Evolutionary conservation across 2,888 invertebrate species (phyloP).

Genomic region (Nomada ruficornis): DNA sequence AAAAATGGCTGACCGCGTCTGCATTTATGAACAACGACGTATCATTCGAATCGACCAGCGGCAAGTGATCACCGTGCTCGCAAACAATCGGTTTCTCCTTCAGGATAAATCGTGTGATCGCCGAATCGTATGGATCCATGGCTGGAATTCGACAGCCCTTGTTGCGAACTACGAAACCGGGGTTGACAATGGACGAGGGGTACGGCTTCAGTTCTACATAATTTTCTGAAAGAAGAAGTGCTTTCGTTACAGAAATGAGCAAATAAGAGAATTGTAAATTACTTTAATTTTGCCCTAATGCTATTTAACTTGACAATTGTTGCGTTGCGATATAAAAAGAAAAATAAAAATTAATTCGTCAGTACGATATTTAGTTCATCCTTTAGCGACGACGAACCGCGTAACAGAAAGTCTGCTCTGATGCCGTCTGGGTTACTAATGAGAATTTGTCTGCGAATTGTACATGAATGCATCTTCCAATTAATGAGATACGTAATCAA

Average conservation of each 20-base stretch:
- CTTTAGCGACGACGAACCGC: too few species aligned
- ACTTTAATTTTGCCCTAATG: too few species aligned
- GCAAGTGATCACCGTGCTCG: constrained; percentile 85
- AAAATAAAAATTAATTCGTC: too few species aligned
- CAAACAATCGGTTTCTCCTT: constrained; percentile 85
- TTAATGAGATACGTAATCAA: too few species aligned
- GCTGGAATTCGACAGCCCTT: constrained; percentile 89
- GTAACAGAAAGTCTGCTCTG: too few species aligned
- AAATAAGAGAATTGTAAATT: background rate
- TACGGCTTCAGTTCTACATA: constrained; percentile 48
- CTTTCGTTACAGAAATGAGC: background rate
- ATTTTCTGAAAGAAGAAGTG: constrained; percentile 59
- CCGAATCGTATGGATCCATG: constrained; percentile 87
- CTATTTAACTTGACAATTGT: too few species aligned
- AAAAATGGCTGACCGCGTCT: constrained; percentile 85
- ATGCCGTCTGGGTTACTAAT: too few species aligned
- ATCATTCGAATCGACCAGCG: constrained; percentile 86
- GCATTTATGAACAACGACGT: constrained; percentile 87
- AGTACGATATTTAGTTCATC: too few species aligned
- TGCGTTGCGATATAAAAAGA: too few species aligned
- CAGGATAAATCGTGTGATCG: constrained; percentile 86
- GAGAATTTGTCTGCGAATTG: too few species aligned
- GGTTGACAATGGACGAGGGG: constrained; percentile 52
- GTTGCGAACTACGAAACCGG: constrained; percentile 86
- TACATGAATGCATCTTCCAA: too few species aligned